Evolutionary conservation across 2,888 invertebrate genomes (phyloP).

Genomic region (Falcaria lacertinaria): DNA sequence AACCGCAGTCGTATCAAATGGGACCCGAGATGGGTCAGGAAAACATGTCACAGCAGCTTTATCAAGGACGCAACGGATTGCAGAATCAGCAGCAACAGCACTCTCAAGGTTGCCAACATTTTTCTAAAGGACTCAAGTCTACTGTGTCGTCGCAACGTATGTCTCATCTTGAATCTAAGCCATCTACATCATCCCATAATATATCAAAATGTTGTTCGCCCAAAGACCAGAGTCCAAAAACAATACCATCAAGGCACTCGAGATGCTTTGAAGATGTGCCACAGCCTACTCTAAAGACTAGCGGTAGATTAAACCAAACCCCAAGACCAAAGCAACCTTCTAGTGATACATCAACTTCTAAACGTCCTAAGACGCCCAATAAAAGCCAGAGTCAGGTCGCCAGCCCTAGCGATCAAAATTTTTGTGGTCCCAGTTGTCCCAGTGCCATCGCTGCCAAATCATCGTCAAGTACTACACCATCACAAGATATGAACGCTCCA

Average conservation of each 20-base stretch:
- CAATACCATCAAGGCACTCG: background rate
- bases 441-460: background rate
- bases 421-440: background rate
- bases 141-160: background rate
- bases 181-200: background rate
- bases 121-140: background rate
- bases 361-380: background rate
- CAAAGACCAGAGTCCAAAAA: background rate
- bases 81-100: background rate
- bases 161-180: background rate
- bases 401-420: background rate
- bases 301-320: background rate
- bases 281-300: background rate
- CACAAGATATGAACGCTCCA: background rate
- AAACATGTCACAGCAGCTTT: background rate
- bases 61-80: background rate
- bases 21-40: background rate
- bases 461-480: background rate
- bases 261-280: background rate
- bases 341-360: background rate
- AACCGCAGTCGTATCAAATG: background rate
- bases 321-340: background rate
- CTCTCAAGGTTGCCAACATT: background rate
- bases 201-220: background rate
- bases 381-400: background rate